Base-by-base conservation (phyloP, 2,888 invertebrate species). In the Nemotelus pantherinus region DNA sequence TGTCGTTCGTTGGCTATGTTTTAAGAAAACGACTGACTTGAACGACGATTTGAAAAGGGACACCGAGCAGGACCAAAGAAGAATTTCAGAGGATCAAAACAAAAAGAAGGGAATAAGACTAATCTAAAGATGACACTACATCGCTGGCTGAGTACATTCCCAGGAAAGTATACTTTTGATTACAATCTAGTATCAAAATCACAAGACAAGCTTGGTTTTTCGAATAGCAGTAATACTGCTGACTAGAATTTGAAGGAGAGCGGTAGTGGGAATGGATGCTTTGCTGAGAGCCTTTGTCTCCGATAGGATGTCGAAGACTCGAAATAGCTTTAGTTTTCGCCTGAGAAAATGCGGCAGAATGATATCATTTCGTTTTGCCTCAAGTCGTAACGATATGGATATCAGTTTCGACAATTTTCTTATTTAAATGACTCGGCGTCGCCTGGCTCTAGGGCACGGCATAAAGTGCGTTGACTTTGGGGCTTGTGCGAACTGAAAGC, bases 41-140 rank as follows among this genome's bases (percentile, higher is more conserved):
- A 25, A 25, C 25, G 25, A 25, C 57, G 57, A 25, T 57, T 3
- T 3, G 25, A 25, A 25, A 57, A 57, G 25, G 25, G 60, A 41
- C 3, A 5, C 7, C 60, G 7, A 60, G 25, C 25, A 25, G 60
- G 60, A 60, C 60, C 50, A 55, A 70, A 70, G 25, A 43, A 43
- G 43, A 70, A 55, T 70, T 70, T 70, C 43, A 53, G 4, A 53
- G 70, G 70, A 70, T 70, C 70, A 70, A 55, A 70, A 55, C 70
- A 70, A 65, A 55, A 70, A 70, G 10, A 60, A 60, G 55, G 70
- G 43, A 53, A 48, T n/a, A 41, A n/a, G 53, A 70, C 70, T 70
- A 70, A 70, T 70, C 70, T 70, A 70, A 43, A n/a, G 44, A 53
- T 70, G 70, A 70, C 55, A 70, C 70, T 53, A 70, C 6, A 55